Evolutionary conservation across 2,113 vertebrate genomes (phyloP).

Genomic region (Melanerpes aurifrons): DNA sequence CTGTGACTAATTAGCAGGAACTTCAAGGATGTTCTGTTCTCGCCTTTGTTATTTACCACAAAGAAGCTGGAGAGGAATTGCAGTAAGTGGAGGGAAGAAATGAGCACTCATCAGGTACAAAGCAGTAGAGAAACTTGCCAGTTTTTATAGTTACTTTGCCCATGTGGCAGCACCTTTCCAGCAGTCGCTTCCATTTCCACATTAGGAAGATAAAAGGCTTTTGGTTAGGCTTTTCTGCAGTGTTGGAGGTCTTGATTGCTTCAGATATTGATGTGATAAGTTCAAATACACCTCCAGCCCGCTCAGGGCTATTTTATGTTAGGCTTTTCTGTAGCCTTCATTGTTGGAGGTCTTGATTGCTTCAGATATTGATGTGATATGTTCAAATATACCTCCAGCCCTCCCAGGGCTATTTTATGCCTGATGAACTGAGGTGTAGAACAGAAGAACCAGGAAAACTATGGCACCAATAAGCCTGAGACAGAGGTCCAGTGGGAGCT

Average conservation of each 20-base stretch:
- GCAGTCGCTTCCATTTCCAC: neutral
- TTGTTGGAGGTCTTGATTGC: neutral
- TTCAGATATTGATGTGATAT: neutral
- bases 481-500: neutral
- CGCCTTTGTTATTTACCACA: neutral
- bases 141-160: neutral
- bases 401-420: neutral
- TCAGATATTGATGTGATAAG: neutral
- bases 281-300: neutral
- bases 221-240: neutral
- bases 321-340: neutral
- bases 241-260: neutral
- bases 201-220: neutral
- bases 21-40: neutral
- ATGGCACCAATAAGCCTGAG: neutral
- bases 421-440: neutral
- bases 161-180: neutral
- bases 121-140: neutral
- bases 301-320: neutral
- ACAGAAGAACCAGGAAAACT: neutral
- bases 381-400: neutral
- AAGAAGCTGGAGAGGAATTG: neutral
- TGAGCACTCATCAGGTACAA: neutral
- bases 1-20: constrained; percentile 13
- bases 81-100: neutral